Evolutionary conservation across 2,797 vertebrate genomes (phyloP).

Genomic region (Lerista edwardsae): DNA sequence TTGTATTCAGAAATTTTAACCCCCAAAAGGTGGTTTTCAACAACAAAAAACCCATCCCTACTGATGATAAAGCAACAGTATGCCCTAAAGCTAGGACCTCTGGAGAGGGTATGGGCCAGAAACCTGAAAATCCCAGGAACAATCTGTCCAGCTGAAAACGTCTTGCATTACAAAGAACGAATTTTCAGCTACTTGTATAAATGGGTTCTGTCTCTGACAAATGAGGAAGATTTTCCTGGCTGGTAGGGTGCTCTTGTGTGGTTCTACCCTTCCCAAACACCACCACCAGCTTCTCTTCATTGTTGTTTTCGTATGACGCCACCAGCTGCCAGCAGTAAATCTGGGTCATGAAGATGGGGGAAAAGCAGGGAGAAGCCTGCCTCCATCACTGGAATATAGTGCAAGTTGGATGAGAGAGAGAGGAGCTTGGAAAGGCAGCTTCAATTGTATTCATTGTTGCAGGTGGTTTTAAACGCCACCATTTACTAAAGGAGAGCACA

Average conservation of each 20-base stretch:
- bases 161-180: not conserved
- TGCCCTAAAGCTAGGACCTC: not conserved
- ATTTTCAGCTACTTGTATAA: not conserved
- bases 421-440: not conserved
- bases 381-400: not conserved
- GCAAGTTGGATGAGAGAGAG: not conserved
- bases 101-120: too few relatives aligned
- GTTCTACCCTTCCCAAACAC: not conserved
- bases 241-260: not conserved
- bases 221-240: too few relatives aligned
- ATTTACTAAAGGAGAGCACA: not conserved
- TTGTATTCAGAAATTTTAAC: too few relatives aligned
- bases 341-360: constrained; percentile 3
- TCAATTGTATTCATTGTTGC: too few relatives aligned
- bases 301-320: not conserved
- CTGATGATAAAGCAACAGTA: not conserved
- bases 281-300: constrained; percentile 10
- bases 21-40: too few relatives aligned
- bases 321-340: not conserved
- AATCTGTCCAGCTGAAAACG: not conserved
- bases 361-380: not conserved
- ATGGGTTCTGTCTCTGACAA: not conserved
- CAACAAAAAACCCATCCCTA: too few relatives aligned
- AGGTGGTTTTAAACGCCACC: not conserved
- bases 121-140: not conserved